Evolutionary conservation across 1,140 invertebrate genomes (phyloP), one percentile per base, ranked within the genome.

Genomic region (Pemphigus obesinymphae): DNA sequence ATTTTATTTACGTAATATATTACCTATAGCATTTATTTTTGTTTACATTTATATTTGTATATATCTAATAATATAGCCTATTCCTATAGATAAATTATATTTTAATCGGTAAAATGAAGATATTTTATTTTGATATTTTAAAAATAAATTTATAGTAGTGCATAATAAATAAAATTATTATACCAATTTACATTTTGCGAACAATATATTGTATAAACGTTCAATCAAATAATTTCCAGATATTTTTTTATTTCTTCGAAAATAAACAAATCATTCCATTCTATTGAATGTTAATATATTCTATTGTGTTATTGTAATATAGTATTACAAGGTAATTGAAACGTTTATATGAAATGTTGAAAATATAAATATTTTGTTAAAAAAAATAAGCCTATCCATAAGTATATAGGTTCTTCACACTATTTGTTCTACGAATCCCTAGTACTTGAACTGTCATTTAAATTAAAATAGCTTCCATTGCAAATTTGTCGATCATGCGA

Each of bases 401-500:
- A n/a, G n/a, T n/a, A n/a, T n/a, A 40, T 58, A 76, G 1, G 50
- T 78, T 78, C 13, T 76, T 76, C n/a, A 3, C n/a, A 63, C 6
- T 5, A 50, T 80, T 45, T 80, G 6, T 45, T 76, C 26, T 58
- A 40, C 40, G 40, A 76, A 78, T 8, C 11, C n/a, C 3, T 61
- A n/a, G 26, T 80, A 80, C 55, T 80, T 80, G 76, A 80, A 43
- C 55, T 80, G 76, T 80, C 55, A 45, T 61, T 43, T 45, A 55
- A n/a, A 31, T 15, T n/a, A 66, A n/a, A 66, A 4, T 20, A 13
- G 13, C 26, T 76, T 53, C 72, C 11, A 76, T 76, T 40, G 23
- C 50, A 76, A 55, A 58, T 53, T 75, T 58, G 2, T 58, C 8
- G 73, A 37, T 58, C 31, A 76, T 76, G 50, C 50, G 31, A 23